A percentile compares a stretch with the other conserved stretches of the same genome.
Conservation (phyloP, 2,888 invertebrate species). For the Brachyptera putata region DNA sequence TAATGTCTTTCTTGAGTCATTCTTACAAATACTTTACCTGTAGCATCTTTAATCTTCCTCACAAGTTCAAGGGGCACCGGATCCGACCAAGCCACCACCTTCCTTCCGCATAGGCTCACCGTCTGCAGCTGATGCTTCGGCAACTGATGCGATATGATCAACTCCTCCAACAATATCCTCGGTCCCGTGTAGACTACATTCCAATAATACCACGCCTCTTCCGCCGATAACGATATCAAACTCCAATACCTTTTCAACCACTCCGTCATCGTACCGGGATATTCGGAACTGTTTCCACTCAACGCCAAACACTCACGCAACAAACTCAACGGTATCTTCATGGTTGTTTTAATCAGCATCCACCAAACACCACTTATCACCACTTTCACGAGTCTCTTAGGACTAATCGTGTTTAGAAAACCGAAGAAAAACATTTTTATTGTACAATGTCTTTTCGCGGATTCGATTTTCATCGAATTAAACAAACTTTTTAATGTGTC, state of each 20-base stretch:
- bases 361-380: conserved; percentile 41
- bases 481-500: neutral
- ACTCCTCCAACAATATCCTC: conserved; percentile 52
- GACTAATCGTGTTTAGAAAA: conserved; percentile 41
- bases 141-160: conserved; percentile 22
- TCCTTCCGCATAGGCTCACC: conserved; percentile 64
- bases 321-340: conserved; percentile 47
- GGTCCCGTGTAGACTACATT: conserved; percentile 49
- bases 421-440: conserved; percentile 32
- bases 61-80: conserved; percentile 56
- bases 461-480: conserved; percentile 39
- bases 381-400: conserved; percentile 28
- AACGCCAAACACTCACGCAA: conserved; percentile 2
- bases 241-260: conserved; percentile 8
- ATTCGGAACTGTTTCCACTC: neutral
- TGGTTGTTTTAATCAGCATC: conserved; percentile 37
- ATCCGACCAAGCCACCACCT: conserved; percentile 68
- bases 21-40: no score
- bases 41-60: conserved; percentile 54
- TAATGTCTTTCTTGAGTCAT: no score
- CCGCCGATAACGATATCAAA: conserved; percentile 39
- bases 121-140: conserved; percentile 53
- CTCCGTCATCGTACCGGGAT: conserved; percentile 9
- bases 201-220: conserved; percentile 46
- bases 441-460: conserved; percentile 39